A percentile compares a stretch with the other conserved stretches of the same genome.
Conservation (phyloP, 2,888 invertebrate species). For the Geophilus truncorum region DNA sequence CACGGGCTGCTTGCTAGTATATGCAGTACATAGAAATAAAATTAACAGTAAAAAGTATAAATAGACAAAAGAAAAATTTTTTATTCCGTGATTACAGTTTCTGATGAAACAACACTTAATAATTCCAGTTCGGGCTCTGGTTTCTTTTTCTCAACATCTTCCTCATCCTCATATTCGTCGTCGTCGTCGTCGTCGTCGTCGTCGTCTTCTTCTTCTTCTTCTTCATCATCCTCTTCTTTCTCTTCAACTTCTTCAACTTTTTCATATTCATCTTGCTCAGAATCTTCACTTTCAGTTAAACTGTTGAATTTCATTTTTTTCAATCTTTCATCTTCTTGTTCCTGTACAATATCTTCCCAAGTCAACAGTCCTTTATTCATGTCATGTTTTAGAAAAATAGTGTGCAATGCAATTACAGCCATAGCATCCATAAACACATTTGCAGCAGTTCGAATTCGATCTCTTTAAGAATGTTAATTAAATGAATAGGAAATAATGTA, state of each 20-base stretch:
- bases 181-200: too few relatives aligned
- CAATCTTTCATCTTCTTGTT: neutral
- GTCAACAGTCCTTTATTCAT: neutral
- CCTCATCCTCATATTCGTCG: too few relatives aligned
- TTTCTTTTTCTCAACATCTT: too few relatives aligned
- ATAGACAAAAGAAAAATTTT: neutral
- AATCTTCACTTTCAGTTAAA: too few relatives aligned
- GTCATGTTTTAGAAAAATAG: neutral
- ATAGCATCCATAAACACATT: conserved; percentile 12
- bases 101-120: neutral
- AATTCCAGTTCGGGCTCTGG: neutral
- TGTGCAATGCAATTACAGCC: neutral
- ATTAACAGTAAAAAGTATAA: neutral
- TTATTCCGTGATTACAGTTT: neutral
- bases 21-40: too few relatives aligned
- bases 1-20: neutral
- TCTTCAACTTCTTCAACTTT: too few relatives aligned
- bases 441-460: neutral
- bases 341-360: neutral
- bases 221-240: too few relatives aligned
- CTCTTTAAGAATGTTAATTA: too few relatives aligned
- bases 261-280: too few relatives aligned
- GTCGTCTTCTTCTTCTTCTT: too few relatives aligned
- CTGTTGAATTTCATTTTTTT: neutral
- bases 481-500: too few relatives aligned